Conservation (phyloP, 2,797 vertebrate genomes). For the Artibeus lituratus region DNA sequence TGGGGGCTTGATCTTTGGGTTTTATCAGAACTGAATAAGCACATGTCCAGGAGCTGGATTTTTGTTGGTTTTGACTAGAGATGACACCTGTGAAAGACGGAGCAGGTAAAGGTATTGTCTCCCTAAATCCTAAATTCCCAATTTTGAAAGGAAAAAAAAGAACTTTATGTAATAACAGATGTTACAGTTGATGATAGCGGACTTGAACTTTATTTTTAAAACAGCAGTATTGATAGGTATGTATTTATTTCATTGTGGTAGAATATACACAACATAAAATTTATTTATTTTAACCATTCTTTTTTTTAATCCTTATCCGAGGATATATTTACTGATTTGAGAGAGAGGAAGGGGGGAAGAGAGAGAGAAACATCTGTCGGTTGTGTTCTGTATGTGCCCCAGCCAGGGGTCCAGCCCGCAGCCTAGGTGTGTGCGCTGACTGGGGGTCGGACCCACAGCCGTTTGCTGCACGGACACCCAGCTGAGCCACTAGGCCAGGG, state of each 20-base stretch:
- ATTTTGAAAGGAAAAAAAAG: background rate
- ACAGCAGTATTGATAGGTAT: background rate
- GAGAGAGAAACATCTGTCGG: too few species aligned
- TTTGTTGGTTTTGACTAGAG: background rate
- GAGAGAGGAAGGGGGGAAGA: too few species aligned
- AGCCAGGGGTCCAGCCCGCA: too few species aligned
- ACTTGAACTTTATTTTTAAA: background rate
- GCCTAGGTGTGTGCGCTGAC: too few species aligned
- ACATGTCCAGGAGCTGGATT: background rate
- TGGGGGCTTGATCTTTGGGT: background rate
- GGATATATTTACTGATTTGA: too few species aligned
- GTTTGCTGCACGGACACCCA: too few species aligned
- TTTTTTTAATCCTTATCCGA: background rate
- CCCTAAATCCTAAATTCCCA: background rate
- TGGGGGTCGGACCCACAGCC: too few species aligned
- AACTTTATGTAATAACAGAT: background rate
- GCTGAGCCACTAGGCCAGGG: too few species aligned
- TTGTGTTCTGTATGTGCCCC: too few species aligned
- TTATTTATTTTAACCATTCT: background rate
- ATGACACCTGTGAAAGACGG: background rate
- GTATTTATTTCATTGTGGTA: background rate
- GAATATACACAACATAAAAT: background rate
- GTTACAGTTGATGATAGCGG: background rate
- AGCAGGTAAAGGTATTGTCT: background rate
- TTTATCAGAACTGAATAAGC: background rate